Conservation (phyloP, 2,797 vertebrate genomes). For the Forpus xanthops region DNA sequence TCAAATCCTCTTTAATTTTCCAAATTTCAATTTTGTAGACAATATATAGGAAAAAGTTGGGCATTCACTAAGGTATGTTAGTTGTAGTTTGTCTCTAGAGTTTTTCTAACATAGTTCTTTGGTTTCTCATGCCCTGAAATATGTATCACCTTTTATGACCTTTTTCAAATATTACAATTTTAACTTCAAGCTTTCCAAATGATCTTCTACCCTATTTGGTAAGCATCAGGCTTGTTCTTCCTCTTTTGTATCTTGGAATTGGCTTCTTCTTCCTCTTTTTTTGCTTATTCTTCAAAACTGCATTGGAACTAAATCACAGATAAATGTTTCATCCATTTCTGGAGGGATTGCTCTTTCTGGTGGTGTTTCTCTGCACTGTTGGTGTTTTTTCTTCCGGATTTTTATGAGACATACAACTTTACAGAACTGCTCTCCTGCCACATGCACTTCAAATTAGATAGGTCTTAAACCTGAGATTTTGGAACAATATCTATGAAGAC, state of each 20-base stretch:
- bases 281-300: not conserved
- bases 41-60: not conserved
- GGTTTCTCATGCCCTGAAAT: not conserved
- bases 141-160: not conserved
- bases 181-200: not conserved
- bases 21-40: not conserved
- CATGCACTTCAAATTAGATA: not conserved
- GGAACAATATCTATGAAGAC: not conserved
- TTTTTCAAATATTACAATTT: not conserved
- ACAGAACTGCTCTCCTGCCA: not conserved
- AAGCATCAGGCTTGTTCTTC: not conserved
- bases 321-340: not conserved
- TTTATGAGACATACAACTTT: not conserved
- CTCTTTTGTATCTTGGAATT: not conserved
- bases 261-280: not conserved
- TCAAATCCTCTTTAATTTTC: not conserved
- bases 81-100: not conserved
- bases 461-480: not conserved
- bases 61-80: not conserved
- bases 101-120: not conserved
- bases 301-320: not conserved
- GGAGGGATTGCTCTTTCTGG: not conserved
- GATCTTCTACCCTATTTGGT: not conserved
- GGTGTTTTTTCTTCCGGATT: not conserved
- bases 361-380: not conserved